phyloP scores from a whole-genome alignment of 2,888 invertebrate genomes.

The Gymnoscelis rufifasciata region DNA sequence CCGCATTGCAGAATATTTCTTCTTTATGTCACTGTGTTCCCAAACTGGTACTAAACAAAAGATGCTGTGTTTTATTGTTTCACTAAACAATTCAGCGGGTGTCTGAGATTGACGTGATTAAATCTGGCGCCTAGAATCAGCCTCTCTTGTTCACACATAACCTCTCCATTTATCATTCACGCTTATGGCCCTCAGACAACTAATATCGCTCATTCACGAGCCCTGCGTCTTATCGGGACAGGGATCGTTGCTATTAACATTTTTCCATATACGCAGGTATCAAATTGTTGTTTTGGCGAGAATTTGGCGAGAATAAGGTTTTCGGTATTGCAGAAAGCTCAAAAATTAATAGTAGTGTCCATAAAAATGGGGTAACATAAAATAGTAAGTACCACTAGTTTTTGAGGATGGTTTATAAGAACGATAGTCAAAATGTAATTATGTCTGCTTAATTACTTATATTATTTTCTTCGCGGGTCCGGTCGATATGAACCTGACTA shows the following conservation, averaged over 20 bases:
- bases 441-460: too few species aligned
- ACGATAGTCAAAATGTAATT: too few species aligned
- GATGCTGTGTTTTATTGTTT: slow-evolving; percentile 43
- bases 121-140: slow-evolving; percentile 35
- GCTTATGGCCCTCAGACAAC: slow-evolving; percentile 30
- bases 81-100: slow-evolving; percentile 35
- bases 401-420: too few species aligned
- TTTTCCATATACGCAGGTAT: slow-evolving; percentile 25
- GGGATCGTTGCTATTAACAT: slow-evolving; percentile 32
- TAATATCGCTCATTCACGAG: slow-evolving; percentile 24
- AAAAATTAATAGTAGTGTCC: too few species aligned
- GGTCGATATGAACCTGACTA: too few species aligned
- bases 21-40: slow-evolving; percentile 66
- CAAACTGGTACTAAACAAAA: slow-evolving; percentile 42
- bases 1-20: slow-evolving; percentile 72
- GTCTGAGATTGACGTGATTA: slow-evolving; percentile 37
- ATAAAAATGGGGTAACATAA: too few species aligned
- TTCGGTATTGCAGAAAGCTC: too few species aligned
- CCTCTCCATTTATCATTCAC: slow-evolving; percentile 38
- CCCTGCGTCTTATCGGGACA: slow-evolving; percentile 6
- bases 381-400: too few species aligned
- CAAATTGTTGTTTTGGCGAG: too few species aligned
- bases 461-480: too few species aligned
- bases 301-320: too few species aligned
- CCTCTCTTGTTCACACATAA: slow-evolving; percentile 27